A percentile compares a stretch with the other conserved stretches of the same genome.
Evolutionary conservation across 2,113 vertebrate species (phyloP).

Genomic region (Dasypus novemcinctus): DNA sequence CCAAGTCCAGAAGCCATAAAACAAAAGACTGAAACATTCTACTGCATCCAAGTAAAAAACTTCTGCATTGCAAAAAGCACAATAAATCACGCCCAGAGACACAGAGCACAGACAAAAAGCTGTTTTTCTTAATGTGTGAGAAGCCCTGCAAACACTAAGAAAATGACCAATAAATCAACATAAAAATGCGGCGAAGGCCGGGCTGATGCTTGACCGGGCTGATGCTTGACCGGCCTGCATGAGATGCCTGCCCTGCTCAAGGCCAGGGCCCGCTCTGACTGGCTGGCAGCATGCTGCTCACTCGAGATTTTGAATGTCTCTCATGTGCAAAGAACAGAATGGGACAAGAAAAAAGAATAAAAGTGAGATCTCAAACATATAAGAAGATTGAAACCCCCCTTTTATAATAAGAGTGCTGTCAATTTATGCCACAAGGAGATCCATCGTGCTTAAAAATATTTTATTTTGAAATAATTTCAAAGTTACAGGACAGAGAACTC

Average conservation of each 20-base stretch:
- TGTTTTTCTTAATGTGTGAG: constrained; percentile 12
- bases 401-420: constrained; percentile 38
- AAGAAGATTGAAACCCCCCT: constrained; percentile 39
- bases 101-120: background rate
- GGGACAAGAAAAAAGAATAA: constrained; percentile 41
- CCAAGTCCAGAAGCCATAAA: constrained; percentile 45
- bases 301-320: constrained; percentile 45
- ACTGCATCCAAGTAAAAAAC: constrained; percentile 12
- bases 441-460: background rate
- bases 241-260: background rate
- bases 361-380: constrained; percentile 55
- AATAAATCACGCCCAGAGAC: constrained; percentile 56
- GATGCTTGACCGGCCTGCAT: background rate
- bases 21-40: background rate
- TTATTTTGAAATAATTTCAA: no score
- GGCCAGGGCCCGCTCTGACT: background rate
- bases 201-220: background rate
- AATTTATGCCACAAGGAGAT: constrained; percentile 6
- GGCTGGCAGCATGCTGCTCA: background rate
- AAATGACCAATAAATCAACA: constrained; percentile 17
- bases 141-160: background rate
- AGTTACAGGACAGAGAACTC: no score
- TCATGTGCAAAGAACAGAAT: constrained; percentile 31
- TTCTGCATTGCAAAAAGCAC: background rate
- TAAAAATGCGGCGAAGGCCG: background rate